Evolutionary conservation across 2,888 invertebrate species (phyloP).

Genomic region (Pinctada fucata): DNA sequence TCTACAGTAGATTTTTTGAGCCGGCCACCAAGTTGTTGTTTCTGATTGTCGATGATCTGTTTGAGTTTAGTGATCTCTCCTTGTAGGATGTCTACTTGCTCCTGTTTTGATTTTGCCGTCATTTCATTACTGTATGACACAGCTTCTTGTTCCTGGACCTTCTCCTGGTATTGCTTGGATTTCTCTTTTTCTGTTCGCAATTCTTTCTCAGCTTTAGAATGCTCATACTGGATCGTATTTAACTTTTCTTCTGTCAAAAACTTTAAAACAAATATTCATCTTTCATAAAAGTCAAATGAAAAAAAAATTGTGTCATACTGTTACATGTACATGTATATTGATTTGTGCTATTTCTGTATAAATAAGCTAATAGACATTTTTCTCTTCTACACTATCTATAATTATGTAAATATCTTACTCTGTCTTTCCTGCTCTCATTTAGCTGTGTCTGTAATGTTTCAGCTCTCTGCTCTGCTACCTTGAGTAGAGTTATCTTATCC

Average conservation of each 20-base stretch:
- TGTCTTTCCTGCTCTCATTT: constrained; percentile 60
- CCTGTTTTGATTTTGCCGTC: constrained; percentile 56
- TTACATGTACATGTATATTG: too few relatives aligned
- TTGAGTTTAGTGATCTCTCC: constrained; percentile 61
- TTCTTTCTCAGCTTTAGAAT: constrained; percentile 57
- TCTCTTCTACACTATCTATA: not conserved
- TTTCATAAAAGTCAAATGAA: too few relatives aligned
- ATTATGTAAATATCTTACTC: constrained; percentile 48
- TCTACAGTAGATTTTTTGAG: constrained; percentile 63
- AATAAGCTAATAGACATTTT: not conserved
- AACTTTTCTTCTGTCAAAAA: constrained; percentile 56
- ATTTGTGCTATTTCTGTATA: not conserved
- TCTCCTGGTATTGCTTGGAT: constrained; percentile 44
- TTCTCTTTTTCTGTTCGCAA: constrained; percentile 57
- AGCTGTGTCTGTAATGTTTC: constrained; percentile 59
- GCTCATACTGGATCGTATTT: constrained; percentile 46
- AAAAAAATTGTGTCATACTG: too few relatives aligned
- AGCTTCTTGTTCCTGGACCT: constrained; percentile 58
- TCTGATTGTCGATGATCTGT: constrained; percentile 63
- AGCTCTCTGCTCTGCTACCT: constrained; percentile 65
- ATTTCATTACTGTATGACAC: constrained; percentile 53
- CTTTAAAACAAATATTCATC: constrained; percentile 33
- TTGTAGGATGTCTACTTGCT: constrained; percentile 66
- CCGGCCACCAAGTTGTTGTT: constrained; percentile 59
- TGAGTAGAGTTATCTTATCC: constrained; percentile 60